A percentile compares a stretch with the other conserved stretches of the same genome.
phyloP scores from a whole-genome alignment of 1,140 invertebrate genomes.

The Helicoverpa armigera region DNA sequence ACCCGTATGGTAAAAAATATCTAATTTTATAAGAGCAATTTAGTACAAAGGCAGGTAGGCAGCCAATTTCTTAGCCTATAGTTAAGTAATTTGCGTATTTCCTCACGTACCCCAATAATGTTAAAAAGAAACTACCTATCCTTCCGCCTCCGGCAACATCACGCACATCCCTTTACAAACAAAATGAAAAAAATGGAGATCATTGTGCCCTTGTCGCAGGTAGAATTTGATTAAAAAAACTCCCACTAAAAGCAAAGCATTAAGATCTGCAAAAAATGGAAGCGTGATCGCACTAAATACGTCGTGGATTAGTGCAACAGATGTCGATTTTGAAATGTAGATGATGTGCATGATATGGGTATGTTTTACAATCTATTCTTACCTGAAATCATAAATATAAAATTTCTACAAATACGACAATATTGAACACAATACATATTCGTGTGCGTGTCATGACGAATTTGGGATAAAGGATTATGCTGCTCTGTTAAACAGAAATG shows the following conservation, averaged over 20 bases:
- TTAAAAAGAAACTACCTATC: constrained; percentile 78
- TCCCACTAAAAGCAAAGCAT: constrained; percentile 69
- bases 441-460: constrained; percentile 44
- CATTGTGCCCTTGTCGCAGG: constrained; percentile 79
- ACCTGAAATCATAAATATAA: constrained; percentile 50
- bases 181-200: constrained; percentile 76
- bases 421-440: constrained; percentile 24
- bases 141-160: constrained; percentile 82
- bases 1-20: constrained; percentile 15
- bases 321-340: constrained; percentile 73
- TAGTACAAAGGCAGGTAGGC: constrained; percentile 43
- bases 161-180: constrained; percentile 81
- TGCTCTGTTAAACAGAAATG: constrained; percentile 39
- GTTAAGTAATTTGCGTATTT: constrained; percentile 73
- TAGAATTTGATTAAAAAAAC: constrained; percentile 72
- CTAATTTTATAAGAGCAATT: constrained; percentile 41
- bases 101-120: constrained; percentile 73
- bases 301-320: constrained; percentile 70
- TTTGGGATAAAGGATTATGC: constrained; percentile 49
- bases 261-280: constrained; percentile 70
- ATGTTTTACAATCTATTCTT: constrained; percentile 47
- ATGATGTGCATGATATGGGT: constrained; percentile 74
- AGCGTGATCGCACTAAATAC: constrained; percentile 75
- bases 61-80: constrained; percentile 35
- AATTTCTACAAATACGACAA: constrained; percentile 27